Percentiles rank a stretch among this genome's conserved stretches.
Evolutionary conservation across 2,888 invertebrate genomes (phyloP).

Genomic region (Orchestes rusci): DNA sequence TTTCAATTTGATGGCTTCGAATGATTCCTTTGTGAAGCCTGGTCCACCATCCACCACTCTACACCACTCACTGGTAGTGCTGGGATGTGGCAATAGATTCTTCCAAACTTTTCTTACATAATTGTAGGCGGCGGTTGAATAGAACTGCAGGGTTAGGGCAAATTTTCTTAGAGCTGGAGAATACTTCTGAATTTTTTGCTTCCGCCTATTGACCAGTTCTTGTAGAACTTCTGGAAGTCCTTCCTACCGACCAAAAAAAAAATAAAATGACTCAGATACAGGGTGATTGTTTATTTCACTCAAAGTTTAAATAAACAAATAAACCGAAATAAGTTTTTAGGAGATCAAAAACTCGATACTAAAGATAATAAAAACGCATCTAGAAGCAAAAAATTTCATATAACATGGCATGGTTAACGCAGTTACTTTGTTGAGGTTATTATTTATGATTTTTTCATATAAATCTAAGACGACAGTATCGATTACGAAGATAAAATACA

Average conservation of each 20-base stretch:
- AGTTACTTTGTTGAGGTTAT: too few species aligned
- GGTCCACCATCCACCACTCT: slow-evolving; percentile 31
- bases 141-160: slow-evolving; percentile 18
- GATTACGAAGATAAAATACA: too few species aligned
- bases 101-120: slow-evolving; percentile 35
- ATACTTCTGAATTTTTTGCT: background rate
- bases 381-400: too few species aligned
- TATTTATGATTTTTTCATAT: too few species aligned
- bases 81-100: slow-evolving; percentile 31
- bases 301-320: too few species aligned
- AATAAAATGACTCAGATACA: too few species aligned
- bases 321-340: too few species aligned
- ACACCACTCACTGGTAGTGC: slow-evolving; percentile 35
- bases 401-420: too few species aligned
- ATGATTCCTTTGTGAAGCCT: slow-evolving; percentile 32
- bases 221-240: background rate
- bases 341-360: too few species aligned
- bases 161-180: slow-evolving; percentile 13
- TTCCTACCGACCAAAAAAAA: background rate
- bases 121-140: slow-evolving; percentile 30
- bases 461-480: too few species aligned
- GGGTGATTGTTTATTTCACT: too few species aligned
- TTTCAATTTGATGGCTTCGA: slow-evolving; percentile 16
- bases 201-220: background rate
- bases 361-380: background rate